phyloP scores from a whole-genome alignment of 1,140 invertebrate species.

The Euura saliciscinereae region DNA sequence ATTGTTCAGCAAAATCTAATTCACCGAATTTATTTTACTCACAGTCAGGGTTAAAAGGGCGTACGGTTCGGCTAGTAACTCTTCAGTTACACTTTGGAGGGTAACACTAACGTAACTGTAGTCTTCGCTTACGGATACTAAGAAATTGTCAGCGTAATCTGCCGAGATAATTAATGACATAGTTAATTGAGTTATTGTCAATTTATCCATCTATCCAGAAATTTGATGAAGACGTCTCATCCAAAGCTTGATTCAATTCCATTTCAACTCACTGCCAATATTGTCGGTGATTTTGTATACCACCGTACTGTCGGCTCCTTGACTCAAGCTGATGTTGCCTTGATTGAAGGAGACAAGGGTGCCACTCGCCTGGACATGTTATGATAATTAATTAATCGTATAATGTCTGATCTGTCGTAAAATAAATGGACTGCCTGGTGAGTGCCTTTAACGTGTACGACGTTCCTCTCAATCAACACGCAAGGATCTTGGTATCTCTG shows the following conservation, averaged over 20 bases:
- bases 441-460: too few species aligned
- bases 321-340: slow-evolving; percentile 14
- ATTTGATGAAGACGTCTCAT: neutral
- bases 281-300: slow-evolving; percentile 3
- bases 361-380: slow-evolving; percentile 6
- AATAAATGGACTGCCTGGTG: too few species aligned
- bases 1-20: neutral
- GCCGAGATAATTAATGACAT: neutral
- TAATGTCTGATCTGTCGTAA: too few species aligned
- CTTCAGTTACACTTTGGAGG: slow-evolving; percentile 9
- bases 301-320: slow-evolving; percentile 12
- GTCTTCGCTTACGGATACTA: slow-evolving; percentile 3
- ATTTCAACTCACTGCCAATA: slow-evolving; percentile 12
- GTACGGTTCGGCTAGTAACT: slow-evolving; percentile 18
- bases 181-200: too few species aligned
- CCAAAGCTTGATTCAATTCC: neutral
- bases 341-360: slow-evolving; percentile 15
- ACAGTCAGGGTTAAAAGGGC: slow-evolving; percentile 20
- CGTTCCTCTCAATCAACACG: too few species aligned
- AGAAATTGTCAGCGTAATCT: slow-evolving; percentile 21
- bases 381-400: neutral
- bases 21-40: neutral
- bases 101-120: neutral
- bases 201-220: too few species aligned
- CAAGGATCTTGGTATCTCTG: too few species aligned